These are phyloP conservation scores for Hetaerina americana DNA, from an alignment of 1,140 invertebrate species.

Conservation along the genomic window DNA sequence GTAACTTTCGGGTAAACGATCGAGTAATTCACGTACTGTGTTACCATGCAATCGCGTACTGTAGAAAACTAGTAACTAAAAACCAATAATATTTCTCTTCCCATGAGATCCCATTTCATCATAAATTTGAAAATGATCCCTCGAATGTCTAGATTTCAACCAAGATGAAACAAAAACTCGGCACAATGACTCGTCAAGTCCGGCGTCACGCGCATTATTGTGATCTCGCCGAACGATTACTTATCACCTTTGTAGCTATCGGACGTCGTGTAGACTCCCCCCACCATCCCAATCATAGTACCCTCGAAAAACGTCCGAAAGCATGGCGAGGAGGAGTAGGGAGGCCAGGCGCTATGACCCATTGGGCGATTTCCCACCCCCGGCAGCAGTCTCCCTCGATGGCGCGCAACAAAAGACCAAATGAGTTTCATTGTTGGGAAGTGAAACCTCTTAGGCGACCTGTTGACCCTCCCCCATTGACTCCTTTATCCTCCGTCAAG, in stretches of 20 bases:
- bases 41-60: too few relatives aligned
- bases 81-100: too few relatives aligned
- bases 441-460: neutral
- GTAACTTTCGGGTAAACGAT: too few relatives aligned
- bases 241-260: neutral
- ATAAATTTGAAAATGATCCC: too few relatives aligned
- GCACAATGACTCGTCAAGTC: neutral
- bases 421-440: neutral
- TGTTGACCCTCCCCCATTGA: neutral
- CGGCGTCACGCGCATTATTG: neutral
- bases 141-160: too few relatives aligned
- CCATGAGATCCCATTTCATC: too few relatives aligned
- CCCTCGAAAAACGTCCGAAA: neutral
- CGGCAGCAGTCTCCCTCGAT: neutral
- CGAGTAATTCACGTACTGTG: too few relatives aligned
- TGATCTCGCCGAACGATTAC: neutral
- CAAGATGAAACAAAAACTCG: too few relatives aligned
- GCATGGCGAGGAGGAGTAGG: too few relatives aligned
- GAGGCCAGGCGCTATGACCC: neutral
- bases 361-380: neutral
- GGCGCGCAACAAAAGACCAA: neutral
- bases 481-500: neutral
- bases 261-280: too few relatives aligned
- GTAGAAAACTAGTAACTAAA: too few relatives aligned
- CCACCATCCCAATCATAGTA: neutral